Evolutionary conservation across 2,113 vertebrate species (phyloP).

Genomic region (Delphinapterus leucas): DNA sequence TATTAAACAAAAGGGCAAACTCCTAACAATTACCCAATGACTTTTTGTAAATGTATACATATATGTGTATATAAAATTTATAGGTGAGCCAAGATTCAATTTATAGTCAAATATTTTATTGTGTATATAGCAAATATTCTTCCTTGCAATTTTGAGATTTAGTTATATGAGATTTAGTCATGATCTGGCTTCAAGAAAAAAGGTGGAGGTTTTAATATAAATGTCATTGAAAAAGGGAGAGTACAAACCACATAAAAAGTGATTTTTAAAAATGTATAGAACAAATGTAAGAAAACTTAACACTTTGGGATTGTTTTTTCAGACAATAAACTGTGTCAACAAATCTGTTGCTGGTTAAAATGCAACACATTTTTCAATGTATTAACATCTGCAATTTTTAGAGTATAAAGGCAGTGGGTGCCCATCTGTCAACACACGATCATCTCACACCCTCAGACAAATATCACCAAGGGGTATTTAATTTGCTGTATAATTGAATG

Average conservation of each 20-base stretch:
- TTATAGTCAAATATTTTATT: conserved; percentile 5
- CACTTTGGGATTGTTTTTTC: background rate
- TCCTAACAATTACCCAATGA: background rate
- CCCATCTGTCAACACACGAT: background rate
- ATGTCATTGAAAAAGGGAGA: background rate
- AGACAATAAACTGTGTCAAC: background rate
- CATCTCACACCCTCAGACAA: background rate
- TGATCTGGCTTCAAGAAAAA: background rate
- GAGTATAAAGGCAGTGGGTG: background rate
- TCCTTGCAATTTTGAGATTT: background rate
- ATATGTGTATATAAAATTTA: background rate
- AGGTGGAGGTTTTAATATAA: background rate
- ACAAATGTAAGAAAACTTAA: background rate
- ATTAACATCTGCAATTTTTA: background rate
- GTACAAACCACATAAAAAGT: background rate
- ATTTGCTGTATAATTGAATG: background rate
- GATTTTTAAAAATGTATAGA: background rate
- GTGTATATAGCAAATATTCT: background rate
- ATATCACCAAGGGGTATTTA: background rate
- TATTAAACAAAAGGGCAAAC: background rate
- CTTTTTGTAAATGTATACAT: background rate
- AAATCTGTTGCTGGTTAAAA: background rate
- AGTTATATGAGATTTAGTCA: background rate
- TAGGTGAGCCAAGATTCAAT: background rate
- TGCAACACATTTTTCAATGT: background rate